These are phyloP conservation scores for Stenopsyche tienmushanensis DNA, from an alignment of 1,140 invertebrate genomes.

Conservation along the genomic window DNA sequence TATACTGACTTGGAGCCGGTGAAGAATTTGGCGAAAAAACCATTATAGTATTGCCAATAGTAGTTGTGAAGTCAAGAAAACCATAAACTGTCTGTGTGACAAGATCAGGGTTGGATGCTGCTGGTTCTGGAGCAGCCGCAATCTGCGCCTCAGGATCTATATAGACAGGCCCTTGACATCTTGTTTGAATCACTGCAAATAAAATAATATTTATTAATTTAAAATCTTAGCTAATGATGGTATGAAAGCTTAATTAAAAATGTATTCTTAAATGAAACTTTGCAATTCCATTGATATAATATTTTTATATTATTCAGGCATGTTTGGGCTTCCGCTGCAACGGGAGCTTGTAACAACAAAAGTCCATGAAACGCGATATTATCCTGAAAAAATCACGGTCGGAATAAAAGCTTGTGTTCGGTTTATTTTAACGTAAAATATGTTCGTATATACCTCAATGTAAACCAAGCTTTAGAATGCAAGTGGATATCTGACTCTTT, in stretches of 20 bases:
- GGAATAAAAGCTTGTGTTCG: constrained; percentile 11
- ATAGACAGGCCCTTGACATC: constrained; percentile 34
- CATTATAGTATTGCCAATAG: constrained; percentile 87
- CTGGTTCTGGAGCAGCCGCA: constrained; percentile 29
- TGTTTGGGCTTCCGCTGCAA: too few relatives aligned
- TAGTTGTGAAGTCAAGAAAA: constrained; percentile 86
- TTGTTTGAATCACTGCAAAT: constrained; percentile 29
- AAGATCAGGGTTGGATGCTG: constrained; percentile 46
- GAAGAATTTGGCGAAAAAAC: constrained; percentile 82
- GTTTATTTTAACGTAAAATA: constrained; percentile 11
- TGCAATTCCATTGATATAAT: too few relatives aligned
- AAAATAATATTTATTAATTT: neutral
- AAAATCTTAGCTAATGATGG: neutral
- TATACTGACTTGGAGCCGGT: constrained; percentile 54
- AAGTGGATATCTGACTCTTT: constrained; percentile 4
- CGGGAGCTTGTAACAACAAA: too few relatives aligned
- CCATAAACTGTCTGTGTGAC: constrained; percentile 85
- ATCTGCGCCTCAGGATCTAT: constrained; percentile 26
- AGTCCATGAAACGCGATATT: too few relatives aligned
- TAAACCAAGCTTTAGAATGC: constrained; percentile 9
- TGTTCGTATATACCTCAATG: neutral
- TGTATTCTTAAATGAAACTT: too few relatives aligned
- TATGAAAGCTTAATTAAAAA: too few relatives aligned
- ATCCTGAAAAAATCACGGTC: neutral
- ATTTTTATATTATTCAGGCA: too few relatives aligned